Evolutionary conservation across 2,797 vertebrate genomes (phyloP), one percentile per base, ranked within the genome.

Genomic region (Chaetophractus vellerosus): DNA sequence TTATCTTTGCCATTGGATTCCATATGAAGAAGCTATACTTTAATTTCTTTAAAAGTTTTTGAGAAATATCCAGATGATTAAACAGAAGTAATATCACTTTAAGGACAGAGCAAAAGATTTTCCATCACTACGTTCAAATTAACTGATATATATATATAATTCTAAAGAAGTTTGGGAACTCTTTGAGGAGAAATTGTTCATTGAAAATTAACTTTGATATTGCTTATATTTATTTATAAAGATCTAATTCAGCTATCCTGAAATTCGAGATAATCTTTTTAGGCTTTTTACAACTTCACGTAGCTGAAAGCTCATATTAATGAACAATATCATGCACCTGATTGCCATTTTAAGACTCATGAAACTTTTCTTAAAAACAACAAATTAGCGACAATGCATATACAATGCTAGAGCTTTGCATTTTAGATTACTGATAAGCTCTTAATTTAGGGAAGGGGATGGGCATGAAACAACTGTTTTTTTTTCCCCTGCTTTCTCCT

Each of bases 161-260:
- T 71, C 18, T 83, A 94, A 81, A 82, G 71, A 68, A 87, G 31
- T 48, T 68, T 83, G 45, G 52, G 33, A 68, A 68, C 24, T 69
- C 57, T 33, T 45, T 57, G 8, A 21, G 57, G 19, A 61, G 28
- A 82, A 88, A 81, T 0, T 59, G 38, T 64, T 94, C 38, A 85
- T 12, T 57, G 85, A 90, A 89, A 83, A 89, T 79, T 41, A 88
- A 74, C 26, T 80, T 69, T 48, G n/a, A 24, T 50, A 88, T 83
- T 88, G 19, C 36, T 84, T n/a, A n/a, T n/a, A n/a, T n/a, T 90
- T 90, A 82, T 9, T 69, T 92, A 69, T 26, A 87, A 90, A 90
- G n/a, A 21, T 87, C 24, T 86, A 82, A 81, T 61, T 90, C 31
- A 94, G 14, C 69, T 92, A 80, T 76, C n/a, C 28, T 83, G 18